Percentiles rank a stretch among this genome's conserved stretches.
phyloP scores from a whole-genome alignment of 1,140 invertebrate species.

The Macrosteles quadrilineatus region DNA sequence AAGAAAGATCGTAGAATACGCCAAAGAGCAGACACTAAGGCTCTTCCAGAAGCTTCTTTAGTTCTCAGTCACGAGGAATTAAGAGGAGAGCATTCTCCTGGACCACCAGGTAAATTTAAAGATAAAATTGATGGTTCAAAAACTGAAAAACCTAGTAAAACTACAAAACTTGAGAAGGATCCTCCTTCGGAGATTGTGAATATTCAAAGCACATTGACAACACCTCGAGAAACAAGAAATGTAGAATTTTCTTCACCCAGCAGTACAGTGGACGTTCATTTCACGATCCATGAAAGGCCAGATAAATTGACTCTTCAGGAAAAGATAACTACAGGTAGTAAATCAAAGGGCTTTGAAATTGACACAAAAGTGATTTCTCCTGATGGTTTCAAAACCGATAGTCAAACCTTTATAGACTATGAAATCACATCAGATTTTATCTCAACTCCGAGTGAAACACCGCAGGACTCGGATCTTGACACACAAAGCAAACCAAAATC shows the following conservation, averaged over 20 bases:
- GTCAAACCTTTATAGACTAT: slow-evolving; percentile 1
- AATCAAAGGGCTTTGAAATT: too few relatives aligned
- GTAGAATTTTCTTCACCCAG: neutral
- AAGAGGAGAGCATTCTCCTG: slow-evolving; percentile 25
- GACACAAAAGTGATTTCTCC: too few relatives aligned
- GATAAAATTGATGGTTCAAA: neutral
- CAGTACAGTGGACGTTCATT: neutral
- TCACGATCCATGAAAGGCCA: neutral
- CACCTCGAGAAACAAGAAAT: neutral
- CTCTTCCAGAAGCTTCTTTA: neutral
- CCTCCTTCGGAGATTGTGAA: neutral
- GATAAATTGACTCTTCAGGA: neutral
- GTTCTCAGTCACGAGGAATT: slow-evolving; percentile 8
- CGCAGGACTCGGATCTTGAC: too few relatives aligned
- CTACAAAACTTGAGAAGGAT: neutral
- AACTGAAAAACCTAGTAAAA: neutral
- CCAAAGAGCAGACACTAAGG: slow-evolving; percentile 15
- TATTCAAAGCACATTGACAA: slow-evolving; percentile 7
- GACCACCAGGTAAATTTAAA: slow-evolving; percentile 1
- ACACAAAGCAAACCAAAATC: too few relatives aligned
- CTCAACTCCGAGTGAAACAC: neutral
- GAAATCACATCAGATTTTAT: neutral
- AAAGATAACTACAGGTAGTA: neutral
- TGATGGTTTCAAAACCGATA: neutral
- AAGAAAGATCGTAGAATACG: slow-evolving; percentile 18